phyloP scores from a whole-genome alignment of 1,140 invertebrate species.

The Helicoverpa armigera region DNA sequence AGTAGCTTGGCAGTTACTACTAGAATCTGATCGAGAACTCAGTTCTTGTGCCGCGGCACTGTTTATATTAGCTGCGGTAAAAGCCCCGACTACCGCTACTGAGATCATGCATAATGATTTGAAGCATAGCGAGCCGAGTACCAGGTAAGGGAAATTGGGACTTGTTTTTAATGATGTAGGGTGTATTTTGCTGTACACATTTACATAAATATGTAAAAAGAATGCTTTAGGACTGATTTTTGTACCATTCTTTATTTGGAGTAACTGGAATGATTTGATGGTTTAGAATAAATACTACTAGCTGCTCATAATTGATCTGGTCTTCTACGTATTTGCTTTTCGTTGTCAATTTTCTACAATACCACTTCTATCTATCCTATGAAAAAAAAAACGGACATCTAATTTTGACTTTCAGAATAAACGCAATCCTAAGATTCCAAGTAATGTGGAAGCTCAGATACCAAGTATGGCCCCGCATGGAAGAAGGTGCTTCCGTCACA shows the following conservation, averaged over 20 bases:
- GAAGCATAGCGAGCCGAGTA: conserved; percentile 92
- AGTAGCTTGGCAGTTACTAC: conserved; percentile 97
- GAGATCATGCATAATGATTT: conserved; percentile 96
- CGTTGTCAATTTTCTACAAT: too few species aligned
- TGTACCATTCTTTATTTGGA: too few species aligned
- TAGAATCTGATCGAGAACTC: conserved; percentile 93
- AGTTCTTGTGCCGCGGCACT: conserved; percentile 94
- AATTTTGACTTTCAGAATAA: conserved; percentile 71
- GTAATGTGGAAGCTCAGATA: conserved; percentile 98
- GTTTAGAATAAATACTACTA: too few species aligned
- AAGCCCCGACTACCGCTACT: conserved; percentile 94
- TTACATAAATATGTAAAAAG: too few species aligned
- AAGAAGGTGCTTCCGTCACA: conserved; percentile 97
- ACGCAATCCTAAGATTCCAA: conserved; percentile 92
- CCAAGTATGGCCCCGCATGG: conserved; percentile 99
- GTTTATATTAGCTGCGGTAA: conserved; percentile 96
- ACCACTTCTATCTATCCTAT: too few species aligned
- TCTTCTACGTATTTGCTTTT: too few species aligned
- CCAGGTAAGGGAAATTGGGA: conserved; percentile 87
- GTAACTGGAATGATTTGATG: too few species aligned
- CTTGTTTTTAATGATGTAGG: too few species aligned
- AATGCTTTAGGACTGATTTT: too few species aligned
- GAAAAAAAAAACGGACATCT: too few species aligned
- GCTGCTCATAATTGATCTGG: too few species aligned
- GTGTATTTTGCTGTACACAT: too few species aligned